Evolutionary conservation across 2,113 vertebrate species (phyloP).

Genomic region (Carettochelys insculpta): DNA sequence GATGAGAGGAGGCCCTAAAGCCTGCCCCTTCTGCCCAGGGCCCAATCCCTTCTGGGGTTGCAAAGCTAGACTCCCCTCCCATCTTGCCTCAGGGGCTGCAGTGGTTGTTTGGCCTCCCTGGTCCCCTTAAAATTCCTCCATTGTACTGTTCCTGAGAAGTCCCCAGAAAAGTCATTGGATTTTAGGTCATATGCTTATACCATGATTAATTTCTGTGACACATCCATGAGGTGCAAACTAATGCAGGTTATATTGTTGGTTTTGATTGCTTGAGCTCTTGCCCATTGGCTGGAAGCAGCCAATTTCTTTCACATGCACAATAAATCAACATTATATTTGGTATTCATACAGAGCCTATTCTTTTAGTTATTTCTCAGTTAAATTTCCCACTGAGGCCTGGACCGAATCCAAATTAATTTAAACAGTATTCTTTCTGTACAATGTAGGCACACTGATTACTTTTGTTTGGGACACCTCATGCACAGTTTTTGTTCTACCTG

Average conservation of each 20-base stretch:
- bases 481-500: neutral
- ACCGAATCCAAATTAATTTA: neutral
- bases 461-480: neutral
- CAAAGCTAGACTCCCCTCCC: no score
- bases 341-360: neutral
- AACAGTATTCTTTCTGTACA: neutral
- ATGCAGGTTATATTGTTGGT: neutral
- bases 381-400: neutral
- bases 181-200: neutral
- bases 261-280: neutral
- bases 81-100: no score
- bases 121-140: neutral
- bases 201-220: neutral
- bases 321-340: neutral
- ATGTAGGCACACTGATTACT: neutral
- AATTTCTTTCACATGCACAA: neutral
- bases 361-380: neutral
- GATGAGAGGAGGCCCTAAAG: no score
- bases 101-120: no score
- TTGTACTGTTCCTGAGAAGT: neutral
- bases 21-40: no score
- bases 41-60: no score
- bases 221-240: neutral
- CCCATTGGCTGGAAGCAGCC: neutral
- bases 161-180: neutral